Evolutionary conservation across 2,888 invertebrate genomes (phyloP), one percentile per base, ranked within the genome.

Genomic region (Chrysolina oricalcia): DNA sequence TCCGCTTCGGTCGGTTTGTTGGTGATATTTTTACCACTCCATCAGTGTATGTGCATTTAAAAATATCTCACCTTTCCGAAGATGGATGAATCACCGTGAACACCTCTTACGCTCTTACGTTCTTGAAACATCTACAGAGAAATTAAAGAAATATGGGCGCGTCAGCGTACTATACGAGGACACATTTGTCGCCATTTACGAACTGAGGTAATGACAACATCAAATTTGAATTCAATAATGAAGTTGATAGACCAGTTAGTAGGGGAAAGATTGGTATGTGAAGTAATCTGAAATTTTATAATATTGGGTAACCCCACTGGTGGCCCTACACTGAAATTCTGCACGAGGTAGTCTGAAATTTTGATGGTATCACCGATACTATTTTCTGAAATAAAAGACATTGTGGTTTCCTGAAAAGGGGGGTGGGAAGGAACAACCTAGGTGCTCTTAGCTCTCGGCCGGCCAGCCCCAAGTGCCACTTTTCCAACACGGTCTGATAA

Each of bases 1-100:
- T 59, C 59, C 59, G 59, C 27, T 59, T 27, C 59, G 23, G 8
- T 59, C 59, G 27, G 15, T 59, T 11, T 27, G 11, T 59, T 35
- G 27, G 59, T 15, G 59, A 59, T 59, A 59, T 59, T 59, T 59
- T 59, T 59, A 59, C 35, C 59, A 59, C 59, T 59, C n/a, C 59
- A 59, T 59, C 11, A 35, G 27, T 59, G 27, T 0, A 35, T 59
- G 35, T 59, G 59, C 59, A 59, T 59, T 56, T 27, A 59, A 59
- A 59, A 59, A 59, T 59, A 59, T 59, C 35, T 35, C 35, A 35
- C 59, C 59, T 59, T 59, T 27, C 59, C 59, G 59, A 59, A 23
- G 59, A 59, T 27, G 35, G 23, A 59, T 59, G 59, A 59, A 59
- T 59, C 59, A 59, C 59, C 59, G n/a, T 59, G 27, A 59, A 59